A percentile compares a stretch with the other conserved stretches of the same genome.
Conservation (phyloP, 37 sponge, comb jelly and placozoan genomes). For the Lycopodina hypogea region DNA sequence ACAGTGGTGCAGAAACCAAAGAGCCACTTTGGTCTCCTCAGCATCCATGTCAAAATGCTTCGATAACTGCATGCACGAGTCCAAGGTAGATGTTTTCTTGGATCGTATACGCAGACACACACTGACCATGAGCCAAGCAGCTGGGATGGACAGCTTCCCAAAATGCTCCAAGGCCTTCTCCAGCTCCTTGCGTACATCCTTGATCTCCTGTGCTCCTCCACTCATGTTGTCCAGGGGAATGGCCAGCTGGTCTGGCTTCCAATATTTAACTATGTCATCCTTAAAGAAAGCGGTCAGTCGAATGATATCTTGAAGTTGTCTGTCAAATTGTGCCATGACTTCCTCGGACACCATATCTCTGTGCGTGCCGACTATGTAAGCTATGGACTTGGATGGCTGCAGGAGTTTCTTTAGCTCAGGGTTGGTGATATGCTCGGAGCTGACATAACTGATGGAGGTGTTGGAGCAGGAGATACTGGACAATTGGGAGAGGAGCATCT, state of each 20-base stretch:
- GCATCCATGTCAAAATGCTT: not conserved
- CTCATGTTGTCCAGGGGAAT: not conserved
- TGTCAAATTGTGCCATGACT: not conserved
- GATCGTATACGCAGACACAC: conserved; percentile 1
- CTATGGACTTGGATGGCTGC: too few species aligned
- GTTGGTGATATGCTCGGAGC: not conserved
- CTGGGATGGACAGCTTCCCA: not conserved
- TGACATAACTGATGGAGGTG: not conserved
- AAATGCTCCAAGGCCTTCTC: not conserved
- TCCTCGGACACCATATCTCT: not conserved
- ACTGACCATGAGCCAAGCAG: conserved; percentile 14
- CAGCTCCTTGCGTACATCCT: not conserved
- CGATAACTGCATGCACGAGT: not conserved
- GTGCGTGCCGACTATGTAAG: conserved; percentile 16
- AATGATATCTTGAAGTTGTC: not conserved
- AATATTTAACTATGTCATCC: not conserved
- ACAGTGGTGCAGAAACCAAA: too few species aligned
- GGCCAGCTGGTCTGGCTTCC: not conserved
- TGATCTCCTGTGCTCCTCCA: conserved; percentile 5
- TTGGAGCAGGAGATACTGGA: conserved; percentile 1
- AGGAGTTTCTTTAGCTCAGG: not conserved
- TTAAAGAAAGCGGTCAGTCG: not conserved
- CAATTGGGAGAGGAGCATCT: not conserved
- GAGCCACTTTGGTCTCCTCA: not conserved
- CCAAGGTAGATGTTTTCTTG: not conserved